Conservation (phyloP, 2,113 vertebrate genomes). For the Peromyscus californicus region DNA sequence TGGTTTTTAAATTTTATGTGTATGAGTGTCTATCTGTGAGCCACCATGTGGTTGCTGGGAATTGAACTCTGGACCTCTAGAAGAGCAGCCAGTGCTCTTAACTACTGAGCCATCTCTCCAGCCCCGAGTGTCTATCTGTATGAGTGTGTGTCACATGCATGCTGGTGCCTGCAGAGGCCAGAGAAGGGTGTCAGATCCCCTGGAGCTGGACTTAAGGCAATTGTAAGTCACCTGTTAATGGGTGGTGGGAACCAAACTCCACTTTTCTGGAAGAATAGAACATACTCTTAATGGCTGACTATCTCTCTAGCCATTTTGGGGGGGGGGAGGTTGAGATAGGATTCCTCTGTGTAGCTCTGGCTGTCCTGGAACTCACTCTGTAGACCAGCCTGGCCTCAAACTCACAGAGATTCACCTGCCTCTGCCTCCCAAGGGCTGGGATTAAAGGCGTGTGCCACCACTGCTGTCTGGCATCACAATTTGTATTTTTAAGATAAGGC, state of each 20-base stretch:
- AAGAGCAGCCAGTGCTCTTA: too few relatives aligned
- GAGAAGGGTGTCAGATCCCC: neutral
- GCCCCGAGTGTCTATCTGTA: neutral
- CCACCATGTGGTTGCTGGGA: too few relatives aligned
- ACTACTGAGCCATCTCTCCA: too few relatives aligned
- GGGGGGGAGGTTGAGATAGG: too few relatives aligned
- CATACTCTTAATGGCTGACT: neutral
- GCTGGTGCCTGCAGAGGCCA: too few relatives aligned
- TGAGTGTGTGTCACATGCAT: neutral
- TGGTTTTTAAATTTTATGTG: neutral
- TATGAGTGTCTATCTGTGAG: neutral
- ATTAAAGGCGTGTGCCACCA: neutral
- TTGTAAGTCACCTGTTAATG: neutral
- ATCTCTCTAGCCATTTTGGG: too few relatives aligned
- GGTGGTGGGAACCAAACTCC: neutral
- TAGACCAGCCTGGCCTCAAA: neutral
- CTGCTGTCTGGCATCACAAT: neutral
- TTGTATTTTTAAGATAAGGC: conserved; percentile 23
- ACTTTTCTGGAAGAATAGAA: neutral
- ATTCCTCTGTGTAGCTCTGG: neutral
- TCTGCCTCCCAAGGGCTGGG: neutral
- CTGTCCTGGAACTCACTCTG: neutral
- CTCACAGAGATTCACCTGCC: neutral
- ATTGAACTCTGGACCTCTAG: too few relatives aligned
- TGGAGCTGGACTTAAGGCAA: neutral